Evolutionary conservation across 2,113 vertebrate species (phyloP).

Genomic region (Dendropsophus ebraccatus): DNA sequence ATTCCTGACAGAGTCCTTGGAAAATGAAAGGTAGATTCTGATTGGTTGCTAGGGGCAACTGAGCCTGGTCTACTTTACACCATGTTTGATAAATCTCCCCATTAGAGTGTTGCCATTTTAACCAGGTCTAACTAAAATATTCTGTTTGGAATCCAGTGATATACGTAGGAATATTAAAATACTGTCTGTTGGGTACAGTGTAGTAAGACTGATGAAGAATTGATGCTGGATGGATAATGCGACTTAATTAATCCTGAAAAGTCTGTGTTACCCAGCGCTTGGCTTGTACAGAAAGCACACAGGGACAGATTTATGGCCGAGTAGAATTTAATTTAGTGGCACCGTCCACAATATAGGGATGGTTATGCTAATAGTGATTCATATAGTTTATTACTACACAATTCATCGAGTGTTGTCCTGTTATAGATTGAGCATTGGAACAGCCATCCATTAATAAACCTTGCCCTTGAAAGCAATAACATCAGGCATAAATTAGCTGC

Average conservation of each 20-base stretch:
- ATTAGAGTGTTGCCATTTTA: not conserved
- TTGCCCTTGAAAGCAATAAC: not conserved
- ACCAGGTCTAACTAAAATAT: not conserved
- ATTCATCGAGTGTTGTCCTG: not conserved
- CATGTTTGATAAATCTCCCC: no score
- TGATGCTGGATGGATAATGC: not conserved
- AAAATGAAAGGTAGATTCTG: no score
- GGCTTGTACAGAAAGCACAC: not conserved
- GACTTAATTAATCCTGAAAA: constrained; percentile 1
- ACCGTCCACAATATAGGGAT: not conserved
- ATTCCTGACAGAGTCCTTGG: no score
- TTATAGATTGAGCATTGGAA: not conserved
- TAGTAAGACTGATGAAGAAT: not conserved
- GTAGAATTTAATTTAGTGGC: not conserved
- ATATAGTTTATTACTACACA: not conserved
- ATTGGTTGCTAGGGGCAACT: no score
- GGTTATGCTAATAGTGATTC: not conserved
- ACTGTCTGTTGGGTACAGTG: not conserved
- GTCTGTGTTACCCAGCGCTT: not conserved
- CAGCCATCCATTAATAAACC: constrained; percentile 1
- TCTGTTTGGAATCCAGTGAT: not conserved
- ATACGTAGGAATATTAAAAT: not conserved
- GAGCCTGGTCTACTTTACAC: no score
- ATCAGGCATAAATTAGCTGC: not conserved
- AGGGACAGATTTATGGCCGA: constrained; percentile 22